phyloP scores from a whole-genome alignment of 2,888 invertebrate genomes.

The Microdon myrmicae region DNA sequence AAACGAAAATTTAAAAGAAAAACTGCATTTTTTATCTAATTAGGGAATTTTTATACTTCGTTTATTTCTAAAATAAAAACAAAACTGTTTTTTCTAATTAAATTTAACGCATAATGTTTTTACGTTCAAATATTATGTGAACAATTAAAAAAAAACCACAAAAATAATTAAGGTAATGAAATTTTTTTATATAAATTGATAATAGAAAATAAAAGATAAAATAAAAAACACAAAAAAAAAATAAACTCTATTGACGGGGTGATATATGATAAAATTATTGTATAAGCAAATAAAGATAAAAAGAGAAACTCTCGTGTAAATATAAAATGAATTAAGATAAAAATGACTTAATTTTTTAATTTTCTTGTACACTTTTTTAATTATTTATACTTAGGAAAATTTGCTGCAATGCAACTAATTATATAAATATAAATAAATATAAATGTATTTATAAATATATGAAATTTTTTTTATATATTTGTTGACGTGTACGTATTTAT shows the following conservation, averaged over 20 bases:
- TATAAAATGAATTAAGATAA: constrained; percentile 25
- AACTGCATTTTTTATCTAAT: constrained; percentile 43
- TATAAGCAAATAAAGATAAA: constrained; percentile 10
- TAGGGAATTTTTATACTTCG: constrained; percentile 52
- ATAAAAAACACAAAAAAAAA: constrained; percentile 30
- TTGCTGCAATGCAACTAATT: constrained; percentile 25
- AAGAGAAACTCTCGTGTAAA: constrained; percentile 35
- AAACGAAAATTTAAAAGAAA: constrained; percentile 37
- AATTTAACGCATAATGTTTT: constrained; percentile 28
- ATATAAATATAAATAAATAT: constrained; percentile 24
- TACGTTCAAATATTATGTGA: constrained; percentile 39
- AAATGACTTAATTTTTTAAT: neutral
- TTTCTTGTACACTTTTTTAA: constrained; percentile 36
- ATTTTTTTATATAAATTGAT: constrained; percentile 41
- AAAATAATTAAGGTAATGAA: constrained; percentile 10
- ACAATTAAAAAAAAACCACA: constrained; percentile 19
- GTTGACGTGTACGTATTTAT: too few relatives aligned
- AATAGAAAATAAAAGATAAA: constrained; percentile 25
- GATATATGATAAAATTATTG: constrained; percentile 38
- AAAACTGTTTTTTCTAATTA: constrained; percentile 26
- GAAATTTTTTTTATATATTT: too few relatives aligned
- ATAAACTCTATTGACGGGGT: constrained; percentile 44
- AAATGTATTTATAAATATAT: constrained; percentile 22
- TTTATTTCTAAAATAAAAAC: constrained; percentile 44
- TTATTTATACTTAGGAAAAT: constrained; percentile 4